phyloP scores from a whole-genome alignment of 2,113 vertebrate genomes.

The Alligator sinensis region DNA sequence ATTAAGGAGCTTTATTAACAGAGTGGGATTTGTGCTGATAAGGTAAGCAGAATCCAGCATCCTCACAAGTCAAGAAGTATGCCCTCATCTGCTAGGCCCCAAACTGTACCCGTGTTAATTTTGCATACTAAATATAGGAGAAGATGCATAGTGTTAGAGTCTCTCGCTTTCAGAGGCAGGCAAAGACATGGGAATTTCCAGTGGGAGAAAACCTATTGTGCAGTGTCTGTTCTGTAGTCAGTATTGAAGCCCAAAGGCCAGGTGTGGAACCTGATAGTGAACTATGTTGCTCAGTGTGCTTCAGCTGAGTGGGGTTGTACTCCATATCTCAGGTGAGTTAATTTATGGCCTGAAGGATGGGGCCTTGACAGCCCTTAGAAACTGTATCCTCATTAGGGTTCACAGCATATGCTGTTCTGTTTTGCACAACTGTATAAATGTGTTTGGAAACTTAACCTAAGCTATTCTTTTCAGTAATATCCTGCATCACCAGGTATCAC shows the following conservation, averaged over 20 bases:
- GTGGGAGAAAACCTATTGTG: background rate
- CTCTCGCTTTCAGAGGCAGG: background rate
- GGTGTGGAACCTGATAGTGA: background rate
- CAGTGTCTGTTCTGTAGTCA: background rate
- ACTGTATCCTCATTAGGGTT: background rate
- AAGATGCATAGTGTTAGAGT: background rate
- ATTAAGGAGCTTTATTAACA: background rate
- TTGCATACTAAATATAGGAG: background rate
- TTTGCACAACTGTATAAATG: background rate
- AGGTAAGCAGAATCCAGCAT: background rate
- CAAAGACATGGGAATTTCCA: background rate
- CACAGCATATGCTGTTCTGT: background rate
- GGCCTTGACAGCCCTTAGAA: too few species aligned
- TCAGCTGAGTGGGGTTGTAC: background rate
- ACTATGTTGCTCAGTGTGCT: background rate
- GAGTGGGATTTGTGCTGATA: background rate
- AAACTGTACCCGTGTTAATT: background rate
- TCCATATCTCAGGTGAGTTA: background rate
- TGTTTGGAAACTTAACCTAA: background rate
- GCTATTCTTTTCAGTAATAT: too few species aligned
- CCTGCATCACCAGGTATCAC: too few species aligned
- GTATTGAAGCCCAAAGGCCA: background rate
- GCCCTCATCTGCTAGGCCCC: background rate
- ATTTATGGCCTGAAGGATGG: background rate
- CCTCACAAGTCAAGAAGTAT: background rate